phyloP scores from a whole-genome alignment of 2,797 vertebrate species.

The Acanthornis magna region DNA sequence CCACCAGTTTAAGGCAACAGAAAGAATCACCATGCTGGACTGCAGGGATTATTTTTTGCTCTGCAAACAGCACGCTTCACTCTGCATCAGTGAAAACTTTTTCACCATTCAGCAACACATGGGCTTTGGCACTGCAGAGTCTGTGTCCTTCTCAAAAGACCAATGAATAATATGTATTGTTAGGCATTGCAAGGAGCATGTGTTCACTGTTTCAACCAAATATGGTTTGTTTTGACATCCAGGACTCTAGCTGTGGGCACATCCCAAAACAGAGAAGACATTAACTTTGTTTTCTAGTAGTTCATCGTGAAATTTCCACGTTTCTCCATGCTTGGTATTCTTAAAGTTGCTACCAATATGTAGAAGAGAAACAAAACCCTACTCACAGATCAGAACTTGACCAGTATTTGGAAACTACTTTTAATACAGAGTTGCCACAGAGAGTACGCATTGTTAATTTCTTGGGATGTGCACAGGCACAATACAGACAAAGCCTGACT shows the following conservation, averaged over 20 bases:
- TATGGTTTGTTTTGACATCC: background rate
- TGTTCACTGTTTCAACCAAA: background rate
- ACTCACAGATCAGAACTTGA: background rate
- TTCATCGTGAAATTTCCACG: background rate
- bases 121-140: background rate
- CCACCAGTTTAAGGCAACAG: background rate
- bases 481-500: background rate
- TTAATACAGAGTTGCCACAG: background rate
- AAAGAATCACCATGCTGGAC: background rate
- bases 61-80: background rate
- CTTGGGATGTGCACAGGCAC: background rate
- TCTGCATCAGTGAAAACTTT: background rate
- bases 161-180: background rate
- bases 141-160: background rate
- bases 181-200: background rate
- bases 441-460: background rate
- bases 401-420: background rate
- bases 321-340: background rate
- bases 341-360: background rate
- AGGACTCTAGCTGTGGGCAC: background rate
- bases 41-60: background rate
- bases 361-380: background rate
- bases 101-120: background rate
- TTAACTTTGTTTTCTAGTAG: background rate
- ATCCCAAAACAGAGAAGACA: background rate